Evolutionary conservation across 2,113 vertebrate species (phyloP).

Genomic region (Apodemus sylvaticus): DNA sequence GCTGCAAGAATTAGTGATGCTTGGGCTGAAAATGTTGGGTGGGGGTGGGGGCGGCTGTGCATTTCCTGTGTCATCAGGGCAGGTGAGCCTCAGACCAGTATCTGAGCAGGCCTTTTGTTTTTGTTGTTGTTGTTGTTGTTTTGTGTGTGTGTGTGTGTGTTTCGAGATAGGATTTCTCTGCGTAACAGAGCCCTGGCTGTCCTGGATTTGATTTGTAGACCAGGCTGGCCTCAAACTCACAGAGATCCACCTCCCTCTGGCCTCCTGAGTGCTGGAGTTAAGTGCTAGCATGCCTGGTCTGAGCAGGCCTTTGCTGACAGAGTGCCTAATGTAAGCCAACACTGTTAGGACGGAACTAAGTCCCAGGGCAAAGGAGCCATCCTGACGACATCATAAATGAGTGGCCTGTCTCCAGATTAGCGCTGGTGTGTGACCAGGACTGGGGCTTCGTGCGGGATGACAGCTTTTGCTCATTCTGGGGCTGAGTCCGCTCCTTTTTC

Average conservation of each 20-base stretch:
- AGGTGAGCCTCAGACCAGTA: background rate
- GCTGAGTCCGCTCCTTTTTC: background rate
- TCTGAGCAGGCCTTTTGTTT: background rate
- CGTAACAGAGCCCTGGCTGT: background rate
- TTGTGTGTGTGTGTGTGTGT: background rate
- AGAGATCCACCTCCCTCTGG: background rate
- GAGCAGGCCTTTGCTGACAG: background rate
- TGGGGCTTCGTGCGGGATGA: background rate
- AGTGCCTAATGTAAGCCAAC: background rate
- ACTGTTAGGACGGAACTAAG: background rate
- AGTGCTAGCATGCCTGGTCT: background rate
- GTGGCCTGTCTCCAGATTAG: background rate
- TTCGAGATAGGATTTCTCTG: background rate
- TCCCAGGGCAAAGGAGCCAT: background rate
- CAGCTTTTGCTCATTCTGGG: background rate
- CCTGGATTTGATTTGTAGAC: background rate
- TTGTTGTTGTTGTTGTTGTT: too few relatives aligned
- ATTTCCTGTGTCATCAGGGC: background rate
- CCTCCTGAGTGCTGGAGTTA: background rate
- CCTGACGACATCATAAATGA: background rate
- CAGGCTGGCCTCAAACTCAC: background rate
- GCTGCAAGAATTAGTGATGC: constrained; percentile 79
- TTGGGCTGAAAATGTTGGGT: background rate
- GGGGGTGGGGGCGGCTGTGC: background rate
- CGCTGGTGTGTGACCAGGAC: background rate